Evolutionary conservation across 1,140 invertebrate species (phyloP).

Genomic region (Caenorhabditis brenneri): DNA sequence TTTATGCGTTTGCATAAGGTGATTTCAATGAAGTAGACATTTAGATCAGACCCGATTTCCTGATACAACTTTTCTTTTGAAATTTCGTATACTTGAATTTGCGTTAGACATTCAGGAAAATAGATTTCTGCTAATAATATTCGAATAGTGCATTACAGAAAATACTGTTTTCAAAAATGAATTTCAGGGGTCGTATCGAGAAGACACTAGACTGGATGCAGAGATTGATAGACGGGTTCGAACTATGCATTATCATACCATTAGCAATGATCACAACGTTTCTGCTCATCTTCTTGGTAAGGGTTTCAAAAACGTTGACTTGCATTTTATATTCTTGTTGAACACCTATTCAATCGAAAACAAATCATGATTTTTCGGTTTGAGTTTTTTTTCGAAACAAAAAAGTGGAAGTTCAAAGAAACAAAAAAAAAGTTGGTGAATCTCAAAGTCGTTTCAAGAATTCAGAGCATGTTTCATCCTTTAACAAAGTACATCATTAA

Average conservation of each 20-base stretch:
- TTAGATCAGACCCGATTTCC: too few species aligned
- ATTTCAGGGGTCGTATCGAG: not conserved
- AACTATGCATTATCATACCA: conserved; percentile 14
- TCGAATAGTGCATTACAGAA: too few species aligned
- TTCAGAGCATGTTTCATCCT: conserved; percentile 13
- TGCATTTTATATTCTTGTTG: too few species aligned
- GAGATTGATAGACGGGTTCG: not conserved
- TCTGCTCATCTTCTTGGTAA: not conserved
- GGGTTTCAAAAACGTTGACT: not conserved
- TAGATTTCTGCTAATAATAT: too few species aligned
- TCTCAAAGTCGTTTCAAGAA: not conserved
- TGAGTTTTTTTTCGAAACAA: not conserved
- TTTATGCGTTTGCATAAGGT: too few species aligned
- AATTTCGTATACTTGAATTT: too few species aligned
- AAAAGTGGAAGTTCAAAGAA: not conserved
- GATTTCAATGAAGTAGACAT: too few species aligned
- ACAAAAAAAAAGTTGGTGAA: not conserved
- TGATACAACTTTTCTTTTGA: too few species aligned
- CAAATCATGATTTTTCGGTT: too few species aligned
- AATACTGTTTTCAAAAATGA: not conserved
- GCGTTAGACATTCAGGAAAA: too few species aligned
- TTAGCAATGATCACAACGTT: conserved; percentile 29
- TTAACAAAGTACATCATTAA: conserved; percentile 30
- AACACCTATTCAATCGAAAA: too few species aligned
- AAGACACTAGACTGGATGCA: not conserved